These are phyloP conservation scores for Brachionus rubens DNA, from an alignment of 1,140 invertebrate genomes.

Conservation along the genomic window DNA sequence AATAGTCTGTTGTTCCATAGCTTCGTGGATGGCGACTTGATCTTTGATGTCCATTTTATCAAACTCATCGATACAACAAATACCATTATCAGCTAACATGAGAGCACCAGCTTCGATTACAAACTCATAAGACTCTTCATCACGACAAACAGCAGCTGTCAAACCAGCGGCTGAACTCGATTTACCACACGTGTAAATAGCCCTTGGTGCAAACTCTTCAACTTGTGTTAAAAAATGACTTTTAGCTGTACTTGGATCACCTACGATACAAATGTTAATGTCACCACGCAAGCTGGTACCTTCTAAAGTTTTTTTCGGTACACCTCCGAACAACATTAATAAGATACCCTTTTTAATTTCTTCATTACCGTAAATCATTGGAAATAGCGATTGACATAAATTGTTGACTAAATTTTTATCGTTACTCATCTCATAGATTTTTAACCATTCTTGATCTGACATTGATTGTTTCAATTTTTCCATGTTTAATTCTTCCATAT, in stretches of 20 bases:
- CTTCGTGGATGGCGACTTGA: conserved; percentile 98
- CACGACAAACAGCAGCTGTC: conserved; percentile 91
- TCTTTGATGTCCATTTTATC: conserved; percentile 98
- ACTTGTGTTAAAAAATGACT: conserved; percentile 83
- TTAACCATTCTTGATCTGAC: conserved; percentile 89
- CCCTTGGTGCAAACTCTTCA: conserved; percentile 87
- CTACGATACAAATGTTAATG: conserved; percentile 95
- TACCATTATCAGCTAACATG: conserved; percentile 97
- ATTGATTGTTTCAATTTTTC: conserved; percentile 89
- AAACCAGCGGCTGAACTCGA: conserved; percentile 94
- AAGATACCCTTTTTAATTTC: conserved; percentile 92
- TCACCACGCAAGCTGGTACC: conserved; percentile 82
- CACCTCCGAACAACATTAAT: conserved; percentile 95
- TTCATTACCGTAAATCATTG: conserved; percentile 94
- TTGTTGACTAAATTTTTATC: conserved; percentile 89
- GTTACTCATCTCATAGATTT: conserved; percentile 91
- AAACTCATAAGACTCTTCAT: conserved; percentile 96
- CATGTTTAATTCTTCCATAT: conserved; percentile 66
- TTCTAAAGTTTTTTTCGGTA: conserved; percentile 88
- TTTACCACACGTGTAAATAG: conserved; percentile 97
- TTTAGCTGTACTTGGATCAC: conserved; percentile 97
- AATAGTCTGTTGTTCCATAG: conserved; percentile 99
- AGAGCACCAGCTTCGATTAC: conserved; percentile 98
- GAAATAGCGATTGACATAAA: conserved; percentile 86
- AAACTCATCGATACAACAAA: conserved; percentile 99